A percentile compares a stretch with the other conserved stretches of the same genome.
These are phyloP conservation scores for Lucifuga dentata DNA, from an alignment of 2,113 vertebrate genomes.

Conservation along the genomic window DNA sequence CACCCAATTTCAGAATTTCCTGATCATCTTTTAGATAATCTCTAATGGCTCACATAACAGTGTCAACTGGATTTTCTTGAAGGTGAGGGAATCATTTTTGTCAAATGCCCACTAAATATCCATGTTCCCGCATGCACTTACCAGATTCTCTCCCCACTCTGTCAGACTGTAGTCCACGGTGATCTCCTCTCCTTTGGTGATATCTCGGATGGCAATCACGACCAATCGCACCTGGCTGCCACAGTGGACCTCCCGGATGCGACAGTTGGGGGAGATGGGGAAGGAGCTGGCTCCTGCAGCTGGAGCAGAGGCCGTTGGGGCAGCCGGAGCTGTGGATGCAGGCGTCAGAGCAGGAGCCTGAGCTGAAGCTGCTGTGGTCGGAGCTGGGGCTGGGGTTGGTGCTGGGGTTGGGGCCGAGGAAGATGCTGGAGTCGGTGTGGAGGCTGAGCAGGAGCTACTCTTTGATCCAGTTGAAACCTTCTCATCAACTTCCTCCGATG, in stretches of 20 bases:
- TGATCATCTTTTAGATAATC: no score
- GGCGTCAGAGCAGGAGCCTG: conserved; percentile 62
- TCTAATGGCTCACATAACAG: no score
- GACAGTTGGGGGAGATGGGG: conserved; percentile 83
- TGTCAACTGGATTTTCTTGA: no score
- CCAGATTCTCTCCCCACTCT: conserved; percentile 84
- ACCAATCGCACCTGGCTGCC: conserved; percentile 84
- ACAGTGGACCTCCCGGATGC: conserved; percentile 84
- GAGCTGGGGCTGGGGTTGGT: conserved; percentile 51
- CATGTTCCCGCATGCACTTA: conserved; percentile 51
- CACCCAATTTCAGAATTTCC: no score
- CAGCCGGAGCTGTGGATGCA: conserved; percentile 59
- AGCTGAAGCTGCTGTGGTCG: conserved; percentile 36
- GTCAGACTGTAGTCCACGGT: conserved; percentile 86
- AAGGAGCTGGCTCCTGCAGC: conserved; percentile 66
- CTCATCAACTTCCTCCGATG: conserved; percentile 63
- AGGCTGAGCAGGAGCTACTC: conserved; percentile 48
- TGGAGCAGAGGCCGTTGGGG: conserved; percentile 52
- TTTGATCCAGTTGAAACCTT: conserved; percentile 63
- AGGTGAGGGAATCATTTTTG: no score
- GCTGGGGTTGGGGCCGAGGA: conserved; percentile 53
- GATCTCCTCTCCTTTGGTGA: conserved; percentile 85
- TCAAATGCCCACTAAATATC: no score
- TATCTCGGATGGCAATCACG: conserved; percentile 85
- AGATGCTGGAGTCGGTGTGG: conserved; percentile 34